Evolutionary conservation across 2,888 invertebrate species (phyloP).

Genomic region (Gonocerus acuteangulatus): DNA sequence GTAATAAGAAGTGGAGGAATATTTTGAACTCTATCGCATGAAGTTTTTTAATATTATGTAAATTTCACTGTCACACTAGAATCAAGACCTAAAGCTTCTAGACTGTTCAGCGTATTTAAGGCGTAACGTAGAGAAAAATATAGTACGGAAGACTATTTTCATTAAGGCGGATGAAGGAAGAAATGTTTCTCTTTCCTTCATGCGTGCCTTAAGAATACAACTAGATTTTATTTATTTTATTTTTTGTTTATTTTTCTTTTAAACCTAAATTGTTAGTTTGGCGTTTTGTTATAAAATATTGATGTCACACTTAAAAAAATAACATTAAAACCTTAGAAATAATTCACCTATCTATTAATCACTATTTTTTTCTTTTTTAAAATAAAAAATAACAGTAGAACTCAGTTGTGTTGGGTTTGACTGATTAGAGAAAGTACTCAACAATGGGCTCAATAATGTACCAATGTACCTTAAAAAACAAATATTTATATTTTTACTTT

Average conservation of each 20-base stretch:
- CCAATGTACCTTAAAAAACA: too few relatives aligned
- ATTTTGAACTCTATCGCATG: too few relatives aligned
- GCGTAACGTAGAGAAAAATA: slow-evolving; percentile 21
- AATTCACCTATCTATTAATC: not conserved
- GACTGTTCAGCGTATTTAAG: slow-evolving; percentile 5
- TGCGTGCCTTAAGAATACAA: not conserved
- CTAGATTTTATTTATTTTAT: not conserved
- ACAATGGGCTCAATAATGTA: too few relatives aligned
- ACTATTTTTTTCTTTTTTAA: too few relatives aligned
- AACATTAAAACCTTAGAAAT: slow-evolving; percentile 1
- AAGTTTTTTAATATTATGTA: too few relatives aligned
- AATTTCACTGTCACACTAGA: too few relatives aligned
- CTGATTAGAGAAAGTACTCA: too few relatives aligned
- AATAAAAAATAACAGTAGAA: too few relatives aligned
- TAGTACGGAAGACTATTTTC: slow-evolving; percentile 18
- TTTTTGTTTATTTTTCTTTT: not conserved
- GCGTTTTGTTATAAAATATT: slow-evolving; percentile 12
- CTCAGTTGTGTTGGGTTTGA: too few relatives aligned
- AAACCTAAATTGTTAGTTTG: slow-evolving; percentile 6
- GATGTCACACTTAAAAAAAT: slow-evolving; percentile 9
- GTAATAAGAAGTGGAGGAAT: too few relatives aligned
- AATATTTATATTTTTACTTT: too few relatives aligned
- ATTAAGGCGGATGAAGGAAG: not conserved
- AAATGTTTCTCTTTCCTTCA: not conserved
- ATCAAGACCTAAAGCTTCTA: not conserved